These are phyloP conservation scores for Apamea crenata DNA, from an alignment of 2,888 invertebrate genomes.

Conservation along the genomic window DNA sequence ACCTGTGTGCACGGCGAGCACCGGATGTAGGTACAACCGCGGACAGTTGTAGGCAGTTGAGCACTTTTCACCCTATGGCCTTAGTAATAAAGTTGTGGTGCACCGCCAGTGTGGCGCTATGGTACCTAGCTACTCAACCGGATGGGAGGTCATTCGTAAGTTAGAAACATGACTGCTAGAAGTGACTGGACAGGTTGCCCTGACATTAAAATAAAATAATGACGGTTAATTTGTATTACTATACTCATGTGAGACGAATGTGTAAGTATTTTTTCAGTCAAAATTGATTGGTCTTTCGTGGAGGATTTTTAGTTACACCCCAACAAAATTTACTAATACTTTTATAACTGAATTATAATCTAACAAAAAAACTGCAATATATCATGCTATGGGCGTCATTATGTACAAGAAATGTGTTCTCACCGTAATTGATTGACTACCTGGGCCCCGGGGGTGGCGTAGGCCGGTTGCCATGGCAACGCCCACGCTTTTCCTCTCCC, in stretches of 20 bases:
- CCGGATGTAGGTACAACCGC: not conserved
- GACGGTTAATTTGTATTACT: not conserved
- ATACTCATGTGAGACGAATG: not conserved
- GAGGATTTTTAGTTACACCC: not conserved
- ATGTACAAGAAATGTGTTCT: conserved; percentile 73
- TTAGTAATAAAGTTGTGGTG: not conserved
- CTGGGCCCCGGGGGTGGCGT: conserved; percentile 84
- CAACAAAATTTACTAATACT: not conserved
- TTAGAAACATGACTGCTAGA: not conserved
- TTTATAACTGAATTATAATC: not conserved
- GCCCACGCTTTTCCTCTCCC: conserved; percentile 78
- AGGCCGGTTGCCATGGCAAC: conserved; percentile 86
- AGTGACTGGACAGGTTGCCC: not conserved
- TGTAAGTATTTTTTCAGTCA: not conserved
- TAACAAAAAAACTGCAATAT: conserved; percentile 44
- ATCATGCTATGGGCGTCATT: conserved; percentile 49
- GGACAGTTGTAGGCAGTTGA: not conserved
- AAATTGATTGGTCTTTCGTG: not conserved
- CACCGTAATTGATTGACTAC: conserved; percentile 87
- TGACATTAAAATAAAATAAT: not conserved
- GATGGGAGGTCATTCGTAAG: not conserved
- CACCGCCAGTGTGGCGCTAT: not conserved
- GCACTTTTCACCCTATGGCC: not conserved
- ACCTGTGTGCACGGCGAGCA: not conserved
- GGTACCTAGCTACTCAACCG: not conserved